Conservation (phyloP, 2,113 vertebrate species). For the Pachycephala philippinensis region DNA sequence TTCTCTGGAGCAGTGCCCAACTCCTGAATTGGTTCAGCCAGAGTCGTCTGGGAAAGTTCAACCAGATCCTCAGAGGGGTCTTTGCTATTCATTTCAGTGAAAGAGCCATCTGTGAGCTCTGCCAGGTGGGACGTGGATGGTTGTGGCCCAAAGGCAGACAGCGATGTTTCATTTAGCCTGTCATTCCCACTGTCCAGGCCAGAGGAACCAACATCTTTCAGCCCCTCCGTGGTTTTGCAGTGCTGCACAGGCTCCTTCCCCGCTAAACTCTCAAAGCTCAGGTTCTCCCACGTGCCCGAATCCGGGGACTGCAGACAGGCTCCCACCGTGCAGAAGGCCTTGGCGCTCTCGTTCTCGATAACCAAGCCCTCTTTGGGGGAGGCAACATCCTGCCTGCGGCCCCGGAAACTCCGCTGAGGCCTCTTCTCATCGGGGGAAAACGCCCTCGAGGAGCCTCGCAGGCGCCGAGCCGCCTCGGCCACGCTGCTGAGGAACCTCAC, state of each 20-base stretch:
- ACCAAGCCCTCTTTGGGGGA: slow-evolving; percentile 40
- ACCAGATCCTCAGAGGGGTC: background rate
- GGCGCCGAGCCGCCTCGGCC: slow-evolving; percentile 83
- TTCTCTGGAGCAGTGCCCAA: background rate
- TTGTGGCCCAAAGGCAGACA: background rate
- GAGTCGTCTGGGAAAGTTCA: background rate
- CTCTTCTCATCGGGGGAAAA: slow-evolving; percentile 76
- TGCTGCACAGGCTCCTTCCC: background rate
- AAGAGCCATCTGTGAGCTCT: background rate
- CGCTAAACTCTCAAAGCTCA: slow-evolving; percentile 40
- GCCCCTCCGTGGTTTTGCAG: background rate
- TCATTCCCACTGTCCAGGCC: background rate
- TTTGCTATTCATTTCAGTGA: background rate
- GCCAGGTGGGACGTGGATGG: background rate
- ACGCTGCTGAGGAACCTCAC: slow-evolving; percentile 85
- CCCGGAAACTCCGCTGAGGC: slow-evolving; percentile 56
- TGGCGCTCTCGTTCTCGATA: slow-evolving; percentile 60
- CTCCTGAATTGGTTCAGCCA: background rate
- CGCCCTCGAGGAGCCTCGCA: slow-evolving; percentile 77
- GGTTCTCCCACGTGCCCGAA: slow-evolving; percentile 53
- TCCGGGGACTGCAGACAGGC: slow-evolving; percentile 54
- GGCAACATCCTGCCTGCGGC: slow-evolving; percentile 27
- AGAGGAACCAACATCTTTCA: background rate
- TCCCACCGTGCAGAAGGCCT: slow-evolving; percentile 36
- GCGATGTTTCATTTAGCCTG: background rate